Evolutionary conservation across 2,797 vertebrate genomes (phyloP), one percentile per base, ranked within the genome.

Genomic region (Tachyglossus aculeatus): DNA sequence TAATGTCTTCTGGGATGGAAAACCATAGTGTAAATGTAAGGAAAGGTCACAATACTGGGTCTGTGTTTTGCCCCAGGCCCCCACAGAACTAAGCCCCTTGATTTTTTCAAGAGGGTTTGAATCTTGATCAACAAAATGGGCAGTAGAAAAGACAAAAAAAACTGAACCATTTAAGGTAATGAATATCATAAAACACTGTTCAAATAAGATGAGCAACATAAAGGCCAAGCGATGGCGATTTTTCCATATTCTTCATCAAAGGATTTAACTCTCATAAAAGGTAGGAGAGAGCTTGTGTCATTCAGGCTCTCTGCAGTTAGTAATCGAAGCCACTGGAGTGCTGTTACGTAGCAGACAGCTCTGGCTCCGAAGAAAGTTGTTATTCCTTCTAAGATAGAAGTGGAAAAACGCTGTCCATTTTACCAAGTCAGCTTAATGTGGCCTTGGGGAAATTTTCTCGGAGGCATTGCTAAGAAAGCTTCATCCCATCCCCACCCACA

Each of bases 401-500:
- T 22, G 40, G 19, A 36, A 27, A 6, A 18, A 2, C 10, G 9
- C 24, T 40, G 4, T 25, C 21, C 44, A 38, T 58, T 31, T 12
- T 47, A 29, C 21, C 34, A 5, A 52, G 33, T 45, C 22, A 59
- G 33, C 21, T 1, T 13, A 72, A 22, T 22, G 41, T 48, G 24
- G 31, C 15, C 22, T 25, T 48, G 45, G 45, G 16, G 45, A 48
- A 38, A 36, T 44, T 43, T 74, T 47, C 71, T 77, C 2, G 0
- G 21, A 59, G 52, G 38, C 61, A 71, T 76, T 84, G 77, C 73
- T 57, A 43, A 59, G 67, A 72, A 69, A 78, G 81, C 85, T 88
- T 78, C 66, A 81, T 73, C 61, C 76, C 62, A 61, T 84, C 74
- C 79, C 69, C 74, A 80, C 81, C 79, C 48, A 70, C 67, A 67